Conservation (phyloP, 2,797 vertebrate genomes). For the Anolis apletophallus region DNA sequence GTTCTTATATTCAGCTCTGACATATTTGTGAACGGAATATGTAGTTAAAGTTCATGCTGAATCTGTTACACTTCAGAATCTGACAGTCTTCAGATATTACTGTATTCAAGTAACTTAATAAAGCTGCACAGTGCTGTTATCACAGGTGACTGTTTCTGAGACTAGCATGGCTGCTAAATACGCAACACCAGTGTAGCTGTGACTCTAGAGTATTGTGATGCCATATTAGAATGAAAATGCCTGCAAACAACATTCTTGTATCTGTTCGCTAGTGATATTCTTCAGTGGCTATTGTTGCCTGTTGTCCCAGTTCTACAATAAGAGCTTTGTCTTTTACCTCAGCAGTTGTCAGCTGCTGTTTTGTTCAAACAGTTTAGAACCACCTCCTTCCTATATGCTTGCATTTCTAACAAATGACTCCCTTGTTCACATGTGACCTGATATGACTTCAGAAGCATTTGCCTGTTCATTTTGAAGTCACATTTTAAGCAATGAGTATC, state of each 20-base stretch:
- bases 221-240: neutral
- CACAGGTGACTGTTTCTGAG: slow-evolving; percentile 54
- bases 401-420: slow-evolving; percentile 44
- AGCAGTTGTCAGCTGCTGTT: slow-evolving; percentile 72
- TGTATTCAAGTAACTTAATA: slow-evolving; percentile 84
- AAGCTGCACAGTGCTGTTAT: slow-evolving; percentile 82
- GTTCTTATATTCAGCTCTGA: slow-evolving; percentile 80
- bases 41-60: slow-evolving; percentile 79
- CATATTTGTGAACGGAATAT: slow-evolving; percentile 77
- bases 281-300: neutral
- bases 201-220: neutral
- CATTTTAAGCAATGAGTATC: neutral
- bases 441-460: slow-evolving; percentile 1
- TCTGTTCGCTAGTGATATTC: neutral
- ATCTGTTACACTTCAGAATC: slow-evolving; percentile 76
- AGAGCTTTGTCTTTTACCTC: slow-evolving; percentile 74
- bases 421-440: slow-evolving; percentile 57
- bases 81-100: slow-evolving; percentile 79
- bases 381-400: slow-evolving; percentile 53
- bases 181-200: slow-evolving; percentile 10
- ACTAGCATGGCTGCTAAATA: neutral
- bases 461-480: slow-evolving; percentile 4
- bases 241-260: neutral
- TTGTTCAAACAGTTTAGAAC: slow-evolving; percentile 48
- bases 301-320: slow-evolving; percentile 76